Evolutionary conservation across 2,888 invertebrate genomes (phyloP).

Genomic region (Plutella xylostella): DNA sequence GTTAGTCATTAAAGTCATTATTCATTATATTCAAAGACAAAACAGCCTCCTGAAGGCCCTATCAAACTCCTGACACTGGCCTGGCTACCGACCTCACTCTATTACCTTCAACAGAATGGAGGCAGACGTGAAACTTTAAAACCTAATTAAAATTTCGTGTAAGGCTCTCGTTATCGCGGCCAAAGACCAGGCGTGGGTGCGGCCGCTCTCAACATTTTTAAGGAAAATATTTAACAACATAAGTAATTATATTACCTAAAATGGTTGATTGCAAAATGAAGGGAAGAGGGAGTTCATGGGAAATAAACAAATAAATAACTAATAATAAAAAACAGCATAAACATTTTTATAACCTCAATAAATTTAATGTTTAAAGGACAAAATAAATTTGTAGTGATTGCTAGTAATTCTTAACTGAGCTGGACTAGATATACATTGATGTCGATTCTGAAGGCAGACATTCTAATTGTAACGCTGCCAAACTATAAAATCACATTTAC

Average conservation of each 20-base stretch:
- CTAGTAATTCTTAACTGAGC: no score
- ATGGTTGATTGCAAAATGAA: background rate
- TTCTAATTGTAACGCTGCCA: no score
- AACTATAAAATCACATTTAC: no score
- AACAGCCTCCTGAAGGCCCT: no score
- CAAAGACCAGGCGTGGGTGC: background rate
- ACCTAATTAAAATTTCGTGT: conserved; percentile 16
- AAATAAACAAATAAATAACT: background rate
- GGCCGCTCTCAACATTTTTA: conserved; percentile 9
- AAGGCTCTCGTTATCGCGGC: conserved; percentile 13
- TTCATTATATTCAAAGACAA: no score
- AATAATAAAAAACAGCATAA: background rate
- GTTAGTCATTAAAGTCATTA: no score
- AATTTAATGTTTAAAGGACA: no score
- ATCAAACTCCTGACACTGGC: no score
- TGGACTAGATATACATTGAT: no score
- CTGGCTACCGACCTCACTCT: no score
- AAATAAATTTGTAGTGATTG: no score
- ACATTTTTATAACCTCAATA: background rate
- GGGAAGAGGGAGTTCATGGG: background rate
- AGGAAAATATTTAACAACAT: background rate
- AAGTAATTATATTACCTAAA: background rate
- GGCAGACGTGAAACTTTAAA: conserved; percentile 2
- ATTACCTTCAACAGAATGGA: background rate
- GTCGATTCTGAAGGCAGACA: no score